Evolutionary conservation across 2,113 vertebrate species (phyloP), one percentile per base, ranked within the genome.

Genomic region (Oncorhynchus tshawytscha): DNA sequence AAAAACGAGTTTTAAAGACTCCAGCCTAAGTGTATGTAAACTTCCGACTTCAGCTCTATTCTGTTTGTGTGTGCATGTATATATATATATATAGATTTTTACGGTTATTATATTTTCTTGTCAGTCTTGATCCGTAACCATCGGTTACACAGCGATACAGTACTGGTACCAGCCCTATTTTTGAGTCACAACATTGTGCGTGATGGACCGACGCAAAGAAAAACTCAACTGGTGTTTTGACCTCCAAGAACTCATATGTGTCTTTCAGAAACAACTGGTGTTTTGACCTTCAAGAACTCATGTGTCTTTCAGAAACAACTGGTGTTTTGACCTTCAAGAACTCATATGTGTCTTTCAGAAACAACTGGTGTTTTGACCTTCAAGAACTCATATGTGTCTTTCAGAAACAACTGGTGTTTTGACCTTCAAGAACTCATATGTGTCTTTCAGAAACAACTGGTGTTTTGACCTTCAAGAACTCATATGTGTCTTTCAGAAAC

Each of bases 291-390:
- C 24, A 8, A 34, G 6, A 34, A 34, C 34, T 34, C 34, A 8
- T 73, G 29, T 60, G 8, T 65, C 45, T 73, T 81, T 45, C 39
- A 45, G 39, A 69, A 12, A 27, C 9, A 25, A 24, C 24, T 24
- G 24, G 24, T 24, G 24, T 24, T 24, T 24, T 24, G 24, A 24
- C 24, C 24, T 24, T 24, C 24, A 8, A 34, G 6, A 34, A 34
- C 34, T 34, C 34, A 8, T 34, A 70, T 73, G 29, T 60, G 8
- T 65, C 45, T 73, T 81, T 45, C 39, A 45, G 39, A 69, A 12
- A 27, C 9, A 25, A 24, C 24, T 24, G 24, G 24, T 24, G 24
- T 24, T 24, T 24, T 24, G 24, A 24, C 24, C 24, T 24, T 1
- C 24, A 8, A 34, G 6, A 34, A 34, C 34, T 34, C 34, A 8